Evolutionary conservation across 2,797 vertebrate genomes (phyloP).

Genomic region (Margarornis squamiger): DNA sequence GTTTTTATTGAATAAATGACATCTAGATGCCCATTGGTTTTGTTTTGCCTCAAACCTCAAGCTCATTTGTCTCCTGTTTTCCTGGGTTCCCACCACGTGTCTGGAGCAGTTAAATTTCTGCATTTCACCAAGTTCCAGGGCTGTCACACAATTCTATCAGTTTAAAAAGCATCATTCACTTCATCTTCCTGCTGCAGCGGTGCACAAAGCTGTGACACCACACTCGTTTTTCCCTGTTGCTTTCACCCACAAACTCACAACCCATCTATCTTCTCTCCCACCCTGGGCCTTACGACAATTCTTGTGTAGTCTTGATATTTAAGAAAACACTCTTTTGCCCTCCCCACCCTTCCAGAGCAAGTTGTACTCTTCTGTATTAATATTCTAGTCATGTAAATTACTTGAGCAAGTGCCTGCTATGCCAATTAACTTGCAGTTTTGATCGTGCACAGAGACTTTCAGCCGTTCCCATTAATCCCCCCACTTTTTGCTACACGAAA

Average conservation of each 20-base stretch:
- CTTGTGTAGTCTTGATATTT: background rate
- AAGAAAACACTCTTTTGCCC: background rate
- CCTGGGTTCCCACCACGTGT: background rate
- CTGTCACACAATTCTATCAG: background rate
- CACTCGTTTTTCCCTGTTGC: background rate
- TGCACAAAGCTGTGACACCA: background rate
- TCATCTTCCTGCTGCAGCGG: background rate
- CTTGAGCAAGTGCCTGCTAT: slow-evolving; percentile 45
- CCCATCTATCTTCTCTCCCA: background rate
- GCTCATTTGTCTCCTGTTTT: background rate
- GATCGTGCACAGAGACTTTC: slow-evolving; percentile 1
- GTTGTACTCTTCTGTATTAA: background rate
- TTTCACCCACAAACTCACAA: background rate
- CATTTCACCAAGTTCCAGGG: background rate
- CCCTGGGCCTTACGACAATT: background rate
- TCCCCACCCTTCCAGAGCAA: background rate
- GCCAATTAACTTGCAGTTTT: slow-evolving; percentile 58
- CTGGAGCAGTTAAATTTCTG: background rate
- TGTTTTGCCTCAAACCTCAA: background rate
- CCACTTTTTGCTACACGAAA: background rate
- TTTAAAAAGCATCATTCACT: background rate
- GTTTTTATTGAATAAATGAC: background rate
- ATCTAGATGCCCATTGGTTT: background rate
- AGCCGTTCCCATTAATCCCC: background rate
- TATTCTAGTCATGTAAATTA: slow-evolving; percentile 47